These are phyloP conservation scores for Hyperoplus lanceolatus DNA, from an alignment of 2,797 vertebrate genomes.

Conservation along the genomic window DNA sequence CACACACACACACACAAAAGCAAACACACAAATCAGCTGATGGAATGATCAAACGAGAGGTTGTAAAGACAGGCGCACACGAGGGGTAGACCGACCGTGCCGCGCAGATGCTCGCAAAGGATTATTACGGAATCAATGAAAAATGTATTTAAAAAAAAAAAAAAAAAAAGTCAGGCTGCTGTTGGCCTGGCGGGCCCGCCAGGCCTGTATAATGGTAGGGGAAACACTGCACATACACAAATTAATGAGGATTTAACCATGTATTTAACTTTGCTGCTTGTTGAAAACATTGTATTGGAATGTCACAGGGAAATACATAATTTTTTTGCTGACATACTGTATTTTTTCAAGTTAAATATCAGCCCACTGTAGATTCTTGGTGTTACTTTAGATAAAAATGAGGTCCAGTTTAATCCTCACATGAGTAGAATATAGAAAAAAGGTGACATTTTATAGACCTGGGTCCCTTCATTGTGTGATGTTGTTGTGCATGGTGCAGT, in stretches of 20 bases:
- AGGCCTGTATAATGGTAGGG: no score
- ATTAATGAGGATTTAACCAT: background rate
- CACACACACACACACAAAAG: no score
- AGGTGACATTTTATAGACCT: background rate
- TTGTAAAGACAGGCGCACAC: no score
- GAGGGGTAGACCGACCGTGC: no score
- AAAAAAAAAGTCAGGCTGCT: no score
- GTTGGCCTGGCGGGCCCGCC: no score
- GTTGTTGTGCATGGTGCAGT: conserved; percentile 34
- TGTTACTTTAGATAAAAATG: background rate
- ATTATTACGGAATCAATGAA: no score
- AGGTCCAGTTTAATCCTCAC: background rate
- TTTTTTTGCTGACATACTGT: background rate
- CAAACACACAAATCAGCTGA: no score
- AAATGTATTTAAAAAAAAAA: no score
- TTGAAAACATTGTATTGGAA: background rate
- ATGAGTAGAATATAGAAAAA: background rate
- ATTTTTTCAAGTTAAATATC: background rate
- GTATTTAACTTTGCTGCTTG: background rate
- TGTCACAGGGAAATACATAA: background rate
- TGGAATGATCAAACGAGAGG: no score
- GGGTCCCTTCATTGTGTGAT: conserved; percentile 6
- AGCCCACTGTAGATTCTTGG: background rate
- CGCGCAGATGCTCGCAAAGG: no score
- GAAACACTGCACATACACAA: background rate